Base-by-base conservation (phyloP, 2,888 invertebrate genomes). In the Fissipunctia ypsillon region DNA sequence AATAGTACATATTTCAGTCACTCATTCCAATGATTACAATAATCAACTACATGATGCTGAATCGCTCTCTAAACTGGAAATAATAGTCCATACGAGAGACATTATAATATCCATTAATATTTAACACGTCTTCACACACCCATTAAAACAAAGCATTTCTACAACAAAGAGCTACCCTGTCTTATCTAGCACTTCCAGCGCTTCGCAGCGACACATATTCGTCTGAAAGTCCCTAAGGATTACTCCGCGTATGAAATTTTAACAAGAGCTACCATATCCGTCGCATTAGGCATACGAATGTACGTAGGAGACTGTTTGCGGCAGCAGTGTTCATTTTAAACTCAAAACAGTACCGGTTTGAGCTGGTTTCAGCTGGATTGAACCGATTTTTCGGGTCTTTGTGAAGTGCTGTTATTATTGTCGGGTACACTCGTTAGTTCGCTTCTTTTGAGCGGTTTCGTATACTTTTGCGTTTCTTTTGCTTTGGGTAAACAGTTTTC, bases 211-310 rank as follows among this genome's bases (percentile, higher is more conserved):
- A 65, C 65, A 71, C 69, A 54, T 7, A 35, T 45, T 71, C 67
- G 56, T 81, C 54, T 84, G 70, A 81, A 68, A 60, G 59, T 61
- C 75, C 48, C 72, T 83, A 54, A 64, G 61, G 74, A 78, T 65
- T 69, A 78, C 57, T 56, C 48, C 57, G 64, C 66, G 75, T 76
- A 84, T 83, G 75, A 78, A 83, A 81, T 81, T 84, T 83, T 78
- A 81, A 83, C 83, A 63, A 78, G 81, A 64, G 19, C 81, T 41
- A 35, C 35, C 68, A 73, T 66, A 81, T 84, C 68, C 75, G 81
- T 76, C 69, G 69, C 66, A 48, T 70, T 81, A 77, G 64, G 73
- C 67, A 41, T 64, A 63, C 61, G 80, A 67, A 65, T 68, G 56
- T 59, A 59, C 59, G 61, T 66, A 81, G 69, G 69, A 81, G 59